Evolutionary conservation across 1,140 invertebrate genomes (phyloP).

Genomic region (Proales similis): DNA sequence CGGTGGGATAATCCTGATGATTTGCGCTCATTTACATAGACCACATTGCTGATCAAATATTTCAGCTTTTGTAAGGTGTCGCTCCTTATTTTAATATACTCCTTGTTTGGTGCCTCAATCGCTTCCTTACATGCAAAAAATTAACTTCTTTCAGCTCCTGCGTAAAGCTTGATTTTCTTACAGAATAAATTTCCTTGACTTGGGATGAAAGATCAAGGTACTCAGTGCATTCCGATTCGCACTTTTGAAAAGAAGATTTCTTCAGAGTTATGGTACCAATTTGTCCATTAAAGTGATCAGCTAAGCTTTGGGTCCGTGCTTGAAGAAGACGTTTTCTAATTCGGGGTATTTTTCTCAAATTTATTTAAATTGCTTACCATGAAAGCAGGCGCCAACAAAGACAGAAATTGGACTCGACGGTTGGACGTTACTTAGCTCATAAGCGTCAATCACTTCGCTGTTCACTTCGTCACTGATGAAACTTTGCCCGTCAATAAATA

Average conservation of each 20-base stretch:
- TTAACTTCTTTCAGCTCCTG: too few relatives aligned
- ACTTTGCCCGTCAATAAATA: conserved; percentile 23
- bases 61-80: too few relatives aligned
- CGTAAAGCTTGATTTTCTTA: too few relatives aligned
- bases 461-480: conserved; percentile 9
- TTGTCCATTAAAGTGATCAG: conserved; percentile 26
- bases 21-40: too few relatives aligned
- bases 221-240: conserved; percentile 6
- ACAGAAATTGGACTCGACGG: neutral
- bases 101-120: too few relatives aligned
- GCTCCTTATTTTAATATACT: too few relatives aligned
- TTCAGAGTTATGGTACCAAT: conserved; percentile 1
- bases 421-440: conserved; percentile 15
- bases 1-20: too few relatives aligned
- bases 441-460: conserved; percentile 35
- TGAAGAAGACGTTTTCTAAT: neutral
- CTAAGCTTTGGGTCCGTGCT: conserved; percentile 15
- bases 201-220: too few relatives aligned
- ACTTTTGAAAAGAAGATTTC: conserved; percentile 11
- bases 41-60: too few relatives aligned
- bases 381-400: conserved; percentile 30
- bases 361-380: neutral
- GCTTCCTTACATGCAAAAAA: too few relatives aligned
- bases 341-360: too few relatives aligned
- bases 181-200: too few relatives aligned